Evolutionary conservation across 2,113 vertebrate species (phyloP).

Genomic region (Cinclus mexicanus): DNA sequence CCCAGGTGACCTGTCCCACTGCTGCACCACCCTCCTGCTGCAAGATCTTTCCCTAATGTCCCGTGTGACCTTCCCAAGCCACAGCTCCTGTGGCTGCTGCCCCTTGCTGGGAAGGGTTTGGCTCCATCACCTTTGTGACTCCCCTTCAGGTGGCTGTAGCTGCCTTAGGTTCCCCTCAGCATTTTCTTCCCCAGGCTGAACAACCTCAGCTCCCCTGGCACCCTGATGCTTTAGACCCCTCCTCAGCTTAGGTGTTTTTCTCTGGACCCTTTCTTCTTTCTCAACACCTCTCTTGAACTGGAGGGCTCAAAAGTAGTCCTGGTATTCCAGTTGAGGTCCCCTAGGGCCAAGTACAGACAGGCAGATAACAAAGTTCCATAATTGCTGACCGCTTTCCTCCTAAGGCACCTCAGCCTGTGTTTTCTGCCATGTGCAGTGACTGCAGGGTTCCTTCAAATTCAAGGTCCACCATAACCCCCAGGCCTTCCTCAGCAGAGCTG

Average conservation of each 20-base stretch:
- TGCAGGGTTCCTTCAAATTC: neutral
- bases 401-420: neutral
- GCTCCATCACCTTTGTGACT: neutral
- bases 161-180: neutral
- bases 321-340: neutral
- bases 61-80: neutral
- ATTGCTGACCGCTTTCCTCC: neutral
- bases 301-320: neutral
- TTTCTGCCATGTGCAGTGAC: neutral
- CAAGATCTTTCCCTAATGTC: neutral
- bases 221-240: neutral
- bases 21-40: neutral
- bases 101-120: neutral
- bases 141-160: neutral
- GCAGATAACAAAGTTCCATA: neutral
- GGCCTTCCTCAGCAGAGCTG: neutral
- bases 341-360: accelerated
- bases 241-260: neutral
- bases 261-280: neutral
- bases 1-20: neutral
- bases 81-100: neutral
- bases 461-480: neutral
- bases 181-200: neutral
- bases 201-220: neutral
- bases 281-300: neutral